phyloP scores from a whole-genome alignment of 1,140 invertebrate genomes.

The Megathymus violae region DNA sequence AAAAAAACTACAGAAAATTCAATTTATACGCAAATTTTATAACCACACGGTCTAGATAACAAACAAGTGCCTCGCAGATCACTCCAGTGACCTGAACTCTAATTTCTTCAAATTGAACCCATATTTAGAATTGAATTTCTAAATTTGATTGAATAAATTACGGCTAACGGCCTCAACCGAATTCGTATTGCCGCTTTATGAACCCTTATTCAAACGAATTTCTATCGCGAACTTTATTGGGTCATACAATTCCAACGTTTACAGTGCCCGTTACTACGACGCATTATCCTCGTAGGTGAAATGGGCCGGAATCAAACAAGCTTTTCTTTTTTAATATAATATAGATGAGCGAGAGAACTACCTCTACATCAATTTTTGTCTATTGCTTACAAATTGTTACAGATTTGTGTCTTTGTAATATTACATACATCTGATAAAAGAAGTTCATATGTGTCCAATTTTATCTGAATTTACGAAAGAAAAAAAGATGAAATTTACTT shows the following conservation, averaged over 20 bases:
- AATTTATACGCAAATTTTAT: constrained; percentile 7
- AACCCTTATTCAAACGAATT: constrained; percentile 15
- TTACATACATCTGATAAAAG: too few species aligned
- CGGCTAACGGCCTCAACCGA: constrained; percentile 15
- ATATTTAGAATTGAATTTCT: constrained; percentile 27
- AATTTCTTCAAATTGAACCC: constrained; percentile 26
- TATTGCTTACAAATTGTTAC: too few species aligned
- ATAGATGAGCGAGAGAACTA: too few species aligned
- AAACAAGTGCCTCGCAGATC: not conserved
- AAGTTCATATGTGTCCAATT: too few species aligned
- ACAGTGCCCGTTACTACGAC: not conserved
- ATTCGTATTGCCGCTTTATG: constrained; percentile 13
- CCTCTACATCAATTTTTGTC: too few species aligned
- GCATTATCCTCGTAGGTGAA: not conserved
- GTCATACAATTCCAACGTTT: constrained; percentile 1
- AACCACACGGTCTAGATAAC: not conserved
- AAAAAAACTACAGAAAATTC: not conserved
- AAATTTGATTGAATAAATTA: constrained; percentile 30
- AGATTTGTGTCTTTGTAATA: too few species aligned
- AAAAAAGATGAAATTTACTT: too few species aligned
- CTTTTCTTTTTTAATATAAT: too few species aligned
- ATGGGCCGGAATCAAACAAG: too few species aligned
- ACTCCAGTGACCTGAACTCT: constrained; percentile 5
- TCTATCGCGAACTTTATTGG: constrained; percentile 4
- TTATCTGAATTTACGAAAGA: too few species aligned